Evolutionary conservation across 2,113 vertebrate species (phyloP), one percentile per base, ranked within the genome.

Genomic region (Pollimyrus isidori): DNA sequence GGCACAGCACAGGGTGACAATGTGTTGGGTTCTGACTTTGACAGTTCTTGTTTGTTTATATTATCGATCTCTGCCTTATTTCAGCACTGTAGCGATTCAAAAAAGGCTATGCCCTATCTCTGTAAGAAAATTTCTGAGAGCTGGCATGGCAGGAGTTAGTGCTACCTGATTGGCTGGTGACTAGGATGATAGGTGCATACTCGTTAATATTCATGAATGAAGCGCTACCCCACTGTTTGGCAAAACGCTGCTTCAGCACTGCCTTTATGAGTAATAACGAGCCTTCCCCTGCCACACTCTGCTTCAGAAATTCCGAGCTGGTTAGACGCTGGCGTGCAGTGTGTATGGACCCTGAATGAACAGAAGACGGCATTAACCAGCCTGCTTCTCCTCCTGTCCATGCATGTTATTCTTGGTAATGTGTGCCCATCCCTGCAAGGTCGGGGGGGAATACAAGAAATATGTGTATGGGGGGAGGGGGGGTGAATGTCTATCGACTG

Each of bases 61-160:
- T 26, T 58, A 5, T 53, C 42, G 39, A 46, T 26, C 1, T 19
- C 46, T 15, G 91, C 88, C 84, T 42, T 85, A 88, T 92, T 90
- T 91, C 88, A 92, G 90, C 83, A n/a, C 53, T 42, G 53, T 90
- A 91, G 89, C 93, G 73, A 90, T 90, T 91, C 76, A 92, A 46
- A 92, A 69, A 94, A 94, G 91, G 93, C 93, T 91, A 88, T 50
- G 62, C n/a, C 9, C 26, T 23, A n/a, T n/a, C 23, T 62, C 21
- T 7, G 21, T 58, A n/a, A 58, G 56, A 9, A 0, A 58, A 58
- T 58, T 58, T 58, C 56, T 3, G 56, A 58, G n/a, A n/a, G 21
- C 21, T 58, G 56, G 56, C 21, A n/a, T 9, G 21, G 56, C 7
- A 62, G 56, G 56, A 26, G 26, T 30, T 30, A 30, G 26, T 1